Evolutionary conservation across 2,797 vertebrate genomes (phyloP).

Genomic region (Phylloscopus collybita): DNA sequence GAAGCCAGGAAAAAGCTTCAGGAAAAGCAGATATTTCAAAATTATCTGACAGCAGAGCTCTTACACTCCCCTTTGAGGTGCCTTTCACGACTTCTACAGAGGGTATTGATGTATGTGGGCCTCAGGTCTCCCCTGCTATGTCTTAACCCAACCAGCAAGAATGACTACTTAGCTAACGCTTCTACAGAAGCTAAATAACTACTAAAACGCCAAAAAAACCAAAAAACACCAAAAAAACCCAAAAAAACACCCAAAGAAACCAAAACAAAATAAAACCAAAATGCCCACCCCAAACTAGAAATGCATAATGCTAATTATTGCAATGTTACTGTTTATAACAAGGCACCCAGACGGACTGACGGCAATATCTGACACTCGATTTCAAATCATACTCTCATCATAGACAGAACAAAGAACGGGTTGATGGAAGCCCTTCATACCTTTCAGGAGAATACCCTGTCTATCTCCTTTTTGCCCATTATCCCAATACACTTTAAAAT

Average conservation of each 20-base stretch:
- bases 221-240: neutral
- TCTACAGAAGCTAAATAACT: neutral
- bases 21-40: neutral
- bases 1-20: neutral
- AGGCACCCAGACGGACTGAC: slow-evolving; percentile 3
- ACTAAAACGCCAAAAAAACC: neutral
- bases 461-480: slow-evolving; percentile 71
- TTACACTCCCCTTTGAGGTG: neutral
- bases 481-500: slow-evolving; percentile 71
- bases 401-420: slow-evolving; percentile 53
- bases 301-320: neutral
- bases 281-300: neutral
- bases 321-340: neutral
- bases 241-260: neutral
- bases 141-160: neutral
- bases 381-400: slow-evolving; percentile 48
- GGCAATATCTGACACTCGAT: neutral
- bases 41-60: neutral
- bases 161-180: neutral
- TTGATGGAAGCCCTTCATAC: slow-evolving; percentile 65
- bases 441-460: slow-evolving; percentile 70
- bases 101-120: neutral
- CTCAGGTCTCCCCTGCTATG: neutral
- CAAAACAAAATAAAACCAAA: neutral
- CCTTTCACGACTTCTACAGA: neutral